These are phyloP conservation scores for Lypha dubia DNA, from an alignment of 2,888 invertebrate genomes.

Conservation along the genomic window DNA sequence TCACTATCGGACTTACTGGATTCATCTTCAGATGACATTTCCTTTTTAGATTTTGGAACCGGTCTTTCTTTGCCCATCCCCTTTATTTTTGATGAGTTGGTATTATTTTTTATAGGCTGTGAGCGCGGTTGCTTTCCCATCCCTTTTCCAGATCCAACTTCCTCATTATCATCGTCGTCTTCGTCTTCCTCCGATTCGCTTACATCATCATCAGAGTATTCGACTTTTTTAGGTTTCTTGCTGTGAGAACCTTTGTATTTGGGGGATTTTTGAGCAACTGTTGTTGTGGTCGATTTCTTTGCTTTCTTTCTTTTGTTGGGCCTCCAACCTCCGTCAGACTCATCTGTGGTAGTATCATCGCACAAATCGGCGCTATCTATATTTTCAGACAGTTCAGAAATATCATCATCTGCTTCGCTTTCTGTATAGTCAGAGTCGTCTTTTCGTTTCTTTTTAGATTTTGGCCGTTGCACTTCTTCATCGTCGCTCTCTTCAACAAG, in stretches of 20 bases:
- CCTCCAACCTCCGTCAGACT: slow-evolving; percentile 82
- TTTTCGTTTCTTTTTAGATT: slow-evolving; percentile 84
- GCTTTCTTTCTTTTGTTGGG: slow-evolving; percentile 81
- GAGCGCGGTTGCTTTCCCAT: slow-evolving; percentile 80
- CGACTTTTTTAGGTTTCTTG: slow-evolving; percentile 79
- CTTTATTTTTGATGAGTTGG: slow-evolving; percentile 70
- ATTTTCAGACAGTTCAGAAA: slow-evolving; percentile 81
- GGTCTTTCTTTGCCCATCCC: slow-evolving; percentile 84
- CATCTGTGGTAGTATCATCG: slow-evolving; percentile 82
- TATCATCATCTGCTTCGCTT: slow-evolving; percentile 85
- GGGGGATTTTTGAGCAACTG: slow-evolving; percentile 77
- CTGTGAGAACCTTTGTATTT: slow-evolving; percentile 76
- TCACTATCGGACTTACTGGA: slow-evolving; percentile 84
- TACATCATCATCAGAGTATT: slow-evolving; percentile 80
- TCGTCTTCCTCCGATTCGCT: slow-evolving; percentile 87
- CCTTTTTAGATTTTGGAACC: slow-evolving; percentile 76
- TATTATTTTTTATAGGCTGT: slow-evolving; percentile 77
- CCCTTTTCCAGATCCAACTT: slow-evolving; percentile 78
- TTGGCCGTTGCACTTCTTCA: slow-evolving; percentile 84
- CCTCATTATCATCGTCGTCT: slow-evolving; percentile 85
- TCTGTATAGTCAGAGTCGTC: slow-evolving; percentile 85
- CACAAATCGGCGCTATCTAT: slow-evolving; percentile 83
- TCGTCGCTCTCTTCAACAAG: slow-evolving; percentile 85
- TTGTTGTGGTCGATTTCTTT: slow-evolving; percentile 74
- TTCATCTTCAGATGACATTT: slow-evolving; percentile 87